Base-by-base conservation (phyloP, 2,113 vertebrate species). In the Apodemus sylvaticus region DNA sequence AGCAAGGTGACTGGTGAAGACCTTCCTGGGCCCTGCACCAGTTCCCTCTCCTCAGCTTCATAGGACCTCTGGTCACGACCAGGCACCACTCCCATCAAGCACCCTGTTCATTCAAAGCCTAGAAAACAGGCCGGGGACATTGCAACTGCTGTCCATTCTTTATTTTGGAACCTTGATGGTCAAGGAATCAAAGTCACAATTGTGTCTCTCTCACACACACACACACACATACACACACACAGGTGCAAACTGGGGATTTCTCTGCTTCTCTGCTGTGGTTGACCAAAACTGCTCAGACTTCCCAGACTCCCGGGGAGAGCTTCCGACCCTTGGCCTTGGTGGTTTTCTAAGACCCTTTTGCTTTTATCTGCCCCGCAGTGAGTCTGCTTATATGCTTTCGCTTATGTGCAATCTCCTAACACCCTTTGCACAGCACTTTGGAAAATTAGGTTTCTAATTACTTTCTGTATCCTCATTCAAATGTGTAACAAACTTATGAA, bases 21-120 rank as follows among this genome's bases (percentile, higher is more conserved):
- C 16, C 70, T 95, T 81, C 68, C 91, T 89, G 64, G 0, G 0
- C 71, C 13, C 20, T 16, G 77, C 20, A 73, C 87, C 87, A 93
- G 48, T 36, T 92, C 87, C 76, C n/a, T 85, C 26, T 89, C 87
- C 88, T 91, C 1, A 0, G 29, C 76, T 77, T 81, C 86, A 62
- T 51, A 34, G 29, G 90, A 60, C 89, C 78, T 62, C 79, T 86
- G 93, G 36, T 95, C 5, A 0, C 0, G 26, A n/a, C 45, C 53
- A 64, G 73, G 11, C 19, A 24, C 53, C 19, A 24, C 53, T 53
- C 17, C 0, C 13, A 24, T 2, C 0, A 0, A 7, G n/a, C 3
- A 1, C n/a, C 45, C 71, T 94, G 92, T 76, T 97, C 90, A 71
- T 55, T 91, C 85, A 64, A 79, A 95, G 94, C 92, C 93, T 58